phyloP scores from a whole-genome alignment of 2,113 vertebrate genomes.

The Hippocampus barbouri region DNA sequence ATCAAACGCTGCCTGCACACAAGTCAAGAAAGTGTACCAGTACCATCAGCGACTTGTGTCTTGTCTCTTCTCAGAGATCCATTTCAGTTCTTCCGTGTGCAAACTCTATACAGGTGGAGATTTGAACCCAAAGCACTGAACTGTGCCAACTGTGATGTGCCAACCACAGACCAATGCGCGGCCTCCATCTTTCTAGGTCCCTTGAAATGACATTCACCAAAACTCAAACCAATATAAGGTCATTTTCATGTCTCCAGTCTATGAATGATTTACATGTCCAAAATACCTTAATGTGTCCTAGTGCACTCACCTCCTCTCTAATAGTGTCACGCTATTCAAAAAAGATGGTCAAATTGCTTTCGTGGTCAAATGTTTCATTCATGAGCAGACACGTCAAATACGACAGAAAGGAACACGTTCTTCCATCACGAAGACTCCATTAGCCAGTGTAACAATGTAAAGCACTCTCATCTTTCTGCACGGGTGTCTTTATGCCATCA shows the following conservation, averaged over 20 bases:
- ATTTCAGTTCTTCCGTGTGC: too few relatives aligned
- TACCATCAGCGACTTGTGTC: too few relatives aligned
- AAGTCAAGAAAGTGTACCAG: too few relatives aligned
- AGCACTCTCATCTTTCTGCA: slow-evolving; percentile 38
- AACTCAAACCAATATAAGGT: neutral
- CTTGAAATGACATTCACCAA: neutral
- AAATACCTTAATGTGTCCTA: slow-evolving; percentile 15
- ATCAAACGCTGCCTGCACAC: too few relatives aligned
- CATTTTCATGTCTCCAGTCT: neutral
- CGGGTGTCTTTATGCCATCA: slow-evolving; percentile 12
- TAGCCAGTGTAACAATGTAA: slow-evolving; percentile 48
- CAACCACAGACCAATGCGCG: too few relatives aligned
- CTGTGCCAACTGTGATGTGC: too few relatives aligned
- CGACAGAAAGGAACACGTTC: slow-evolving; percentile 21
- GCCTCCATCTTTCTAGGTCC: neutral
- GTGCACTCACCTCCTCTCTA: slow-evolving; percentile 23
- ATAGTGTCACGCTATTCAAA: slow-evolving; percentile 30
- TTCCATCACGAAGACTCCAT: slow-evolving; percentile 45
- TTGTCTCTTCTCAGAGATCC: too few relatives aligned
- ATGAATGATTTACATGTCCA: neutral
- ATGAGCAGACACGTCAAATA: slow-evolving; percentile 44
- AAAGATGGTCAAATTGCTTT: slow-evolving; percentile 38
- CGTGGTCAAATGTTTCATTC: slow-evolving; percentile 46
- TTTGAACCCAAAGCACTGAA: too few relatives aligned
- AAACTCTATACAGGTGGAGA: too few relatives aligned